Evolutionary conservation across 2,888 invertebrate species (phyloP).

Genomic region (Cheilosia scutellata): DNA sequence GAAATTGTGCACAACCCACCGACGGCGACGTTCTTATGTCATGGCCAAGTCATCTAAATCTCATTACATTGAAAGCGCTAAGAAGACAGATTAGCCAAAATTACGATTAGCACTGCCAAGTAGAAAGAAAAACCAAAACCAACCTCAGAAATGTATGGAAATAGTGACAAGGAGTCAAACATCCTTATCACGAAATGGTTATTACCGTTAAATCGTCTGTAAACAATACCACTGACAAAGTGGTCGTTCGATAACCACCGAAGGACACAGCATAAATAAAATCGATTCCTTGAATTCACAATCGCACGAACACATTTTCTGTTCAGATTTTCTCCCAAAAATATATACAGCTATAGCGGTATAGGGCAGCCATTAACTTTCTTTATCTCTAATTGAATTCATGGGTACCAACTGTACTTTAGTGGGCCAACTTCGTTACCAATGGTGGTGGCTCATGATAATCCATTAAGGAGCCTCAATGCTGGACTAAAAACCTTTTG

Average conservation of each 20-base stretch:
- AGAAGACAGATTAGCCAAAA: not conserved
- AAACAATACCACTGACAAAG: slow-evolving; percentile 58
- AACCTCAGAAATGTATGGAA: not conserved
- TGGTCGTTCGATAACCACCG: slow-evolving; percentile 2
- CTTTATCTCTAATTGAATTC: slow-evolving; percentile 73
- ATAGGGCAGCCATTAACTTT: slow-evolving; percentile 52
- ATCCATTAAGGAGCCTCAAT: slow-evolving; percentile 51
- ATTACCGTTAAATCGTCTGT: slow-evolving; percentile 48
- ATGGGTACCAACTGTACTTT: slow-evolving; percentile 53
- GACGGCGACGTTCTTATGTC: not conserved
- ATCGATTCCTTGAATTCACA: slow-evolving; percentile 43
- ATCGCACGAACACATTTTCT: slow-evolving; percentile 14
- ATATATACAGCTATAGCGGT: not conserved
- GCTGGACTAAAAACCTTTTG: slow-evolving; percentile 17
- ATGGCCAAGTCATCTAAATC: slow-evolving; percentile 19
- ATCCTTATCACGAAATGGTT: slow-evolving; percentile 43
- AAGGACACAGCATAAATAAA: slow-evolving; percentile 19
- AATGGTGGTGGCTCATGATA: slow-evolving; percentile 24
- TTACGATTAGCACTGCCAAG: not conserved
- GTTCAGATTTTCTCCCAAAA: slow-evolving; percentile 24
- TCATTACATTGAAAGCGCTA: slow-evolving; percentile 5
- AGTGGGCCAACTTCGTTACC: slow-evolving; percentile 3
- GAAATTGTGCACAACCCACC: not conserved
- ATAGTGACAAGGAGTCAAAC: slow-evolving; percentile 34
- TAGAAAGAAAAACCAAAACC: not conserved